Percentiles rank a stretch among this genome's conserved stretches.
phyloP scores from a whole-genome alignment of 2,113 vertebrate species.

The Oncorhynchus clarkii region DNA sequence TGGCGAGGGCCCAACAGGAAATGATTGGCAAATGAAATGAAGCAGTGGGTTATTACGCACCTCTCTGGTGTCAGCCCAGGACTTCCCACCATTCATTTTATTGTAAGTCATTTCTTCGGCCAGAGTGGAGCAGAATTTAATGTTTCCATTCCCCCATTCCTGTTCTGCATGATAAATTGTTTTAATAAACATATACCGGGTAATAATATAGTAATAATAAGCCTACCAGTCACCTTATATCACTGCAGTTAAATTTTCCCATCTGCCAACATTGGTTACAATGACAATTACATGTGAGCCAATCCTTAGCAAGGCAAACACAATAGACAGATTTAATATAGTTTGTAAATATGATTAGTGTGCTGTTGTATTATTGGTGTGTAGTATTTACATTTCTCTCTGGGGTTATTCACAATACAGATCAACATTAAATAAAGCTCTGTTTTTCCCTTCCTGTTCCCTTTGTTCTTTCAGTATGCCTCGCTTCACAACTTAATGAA shows the following conservation, averaged over 20 bases:
- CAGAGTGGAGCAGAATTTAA: constrained; percentile 95
- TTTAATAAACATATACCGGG: constrained; percentile 99
- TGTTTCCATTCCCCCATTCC: constrained; percentile 94
- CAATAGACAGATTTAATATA: constrained; percentile 99
- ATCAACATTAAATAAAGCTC: constrained; percentile 89
- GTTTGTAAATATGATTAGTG: constrained; percentile 99
- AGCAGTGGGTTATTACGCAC: constrained; percentile 80
- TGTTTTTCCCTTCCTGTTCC: constrained; percentile 69
- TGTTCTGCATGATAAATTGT: constrained; percentile 99
- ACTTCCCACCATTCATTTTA: constrained; percentile 90
- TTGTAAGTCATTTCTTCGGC: constrained; percentile 93
- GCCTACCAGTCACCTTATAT: constrained; percentile 98
- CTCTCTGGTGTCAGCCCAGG: constrained; percentile 73
- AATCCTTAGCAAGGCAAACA: constrained; percentile 89
- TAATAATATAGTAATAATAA: constrained; percentile 99
- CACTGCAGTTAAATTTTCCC: constrained; percentile 98
- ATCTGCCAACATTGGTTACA: constrained; percentile 92
- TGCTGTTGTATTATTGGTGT: constrained; percentile 96
- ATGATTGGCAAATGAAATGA: constrained; percentile 89
- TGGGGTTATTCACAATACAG: constrained; percentile 90
- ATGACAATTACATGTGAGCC: constrained; percentile 95
- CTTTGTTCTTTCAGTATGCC: constrained; percentile 66
- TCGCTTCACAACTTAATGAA: constrained; percentile 87
- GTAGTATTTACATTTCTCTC: constrained; percentile 99
- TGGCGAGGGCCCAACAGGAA: constrained; percentile 89